phyloP scores from a whole-genome alignment of 2,797 vertebrate genomes.

The Phalloptychus januarius region DNA sequence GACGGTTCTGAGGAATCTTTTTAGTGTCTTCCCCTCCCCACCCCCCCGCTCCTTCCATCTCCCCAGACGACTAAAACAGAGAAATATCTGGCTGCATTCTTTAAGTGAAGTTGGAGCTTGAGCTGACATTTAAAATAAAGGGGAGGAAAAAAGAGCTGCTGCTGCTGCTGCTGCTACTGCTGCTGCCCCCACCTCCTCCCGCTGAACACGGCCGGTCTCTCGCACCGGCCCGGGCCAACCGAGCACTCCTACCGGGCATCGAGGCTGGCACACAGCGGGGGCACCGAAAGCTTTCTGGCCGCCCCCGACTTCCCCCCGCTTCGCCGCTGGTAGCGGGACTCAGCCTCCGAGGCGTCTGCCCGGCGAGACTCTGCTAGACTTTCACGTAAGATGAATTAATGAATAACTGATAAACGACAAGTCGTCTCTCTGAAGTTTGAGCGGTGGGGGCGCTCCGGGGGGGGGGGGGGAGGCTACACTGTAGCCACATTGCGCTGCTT shows the following conservation, averaged over 20 bases:
- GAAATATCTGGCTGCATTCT: not conserved
- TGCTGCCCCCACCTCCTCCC: slow-evolving; percentile 9
- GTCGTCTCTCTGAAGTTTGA: slow-evolving; percentile 57
- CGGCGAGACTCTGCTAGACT: slow-evolving; percentile 51
- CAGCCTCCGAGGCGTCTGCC: slow-evolving; percentile 18
- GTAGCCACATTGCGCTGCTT: slow-evolving; percentile 39
- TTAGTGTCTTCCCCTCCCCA: no score
- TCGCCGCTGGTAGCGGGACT: slow-evolving; percentile 25
- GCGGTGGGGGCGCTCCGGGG: slow-evolving; percentile 39
- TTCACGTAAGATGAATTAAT: slow-evolving; percentile 65
- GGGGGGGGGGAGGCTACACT: slow-evolving; percentile 59
- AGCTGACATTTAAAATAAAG: slow-evolving; percentile 29
- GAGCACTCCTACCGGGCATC: slow-evolving; percentile 76
- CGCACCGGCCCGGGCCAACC: slow-evolving; percentile 75
- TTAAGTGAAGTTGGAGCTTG: slow-evolving; percentile 19
- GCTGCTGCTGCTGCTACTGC: slow-evolving; percentile 12
- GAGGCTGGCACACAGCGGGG: slow-evolving; percentile 78
- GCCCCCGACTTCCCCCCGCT: slow-evolving; percentile 38
- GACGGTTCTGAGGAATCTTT: slow-evolving; percentile 47
- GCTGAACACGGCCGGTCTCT: slow-evolving; percentile 13
- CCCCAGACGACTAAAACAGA: slow-evolving; percentile 26
- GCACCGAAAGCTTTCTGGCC: slow-evolving; percentile 62
- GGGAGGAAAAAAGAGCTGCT: slow-evolving; percentile 12
- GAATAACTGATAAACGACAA: slow-evolving; percentile 46
- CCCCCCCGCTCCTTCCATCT: slow-evolving; percentile 3